Percentiles rank a stretch among this genome's conserved stretches.
Evolutionary conservation across 2,113 vertebrate species (phyloP).

Genomic region (Leuciscus idus): DNA sequence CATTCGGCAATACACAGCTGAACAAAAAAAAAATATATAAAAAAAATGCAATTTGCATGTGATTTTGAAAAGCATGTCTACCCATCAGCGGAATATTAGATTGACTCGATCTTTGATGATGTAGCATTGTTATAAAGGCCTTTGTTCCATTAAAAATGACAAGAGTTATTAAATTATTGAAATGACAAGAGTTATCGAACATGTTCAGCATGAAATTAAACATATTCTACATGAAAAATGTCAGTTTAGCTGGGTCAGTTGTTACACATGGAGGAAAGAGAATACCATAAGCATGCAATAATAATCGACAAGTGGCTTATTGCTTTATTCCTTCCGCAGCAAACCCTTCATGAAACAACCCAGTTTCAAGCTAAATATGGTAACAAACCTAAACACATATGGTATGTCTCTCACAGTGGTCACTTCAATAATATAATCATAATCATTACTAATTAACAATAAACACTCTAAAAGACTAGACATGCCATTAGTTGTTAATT

Average conservation of each 20-base stretch:
- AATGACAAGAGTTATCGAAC: background rate
- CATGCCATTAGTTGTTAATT: background rate
- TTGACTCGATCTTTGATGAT: constrained; percentile 15
- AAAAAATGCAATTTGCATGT: background rate
- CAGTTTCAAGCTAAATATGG: background rate
- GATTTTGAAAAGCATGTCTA: background rate
- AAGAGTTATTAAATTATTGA: background rate
- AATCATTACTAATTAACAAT: background rate
- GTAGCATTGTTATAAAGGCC: background rate
- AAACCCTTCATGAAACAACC: background rate
- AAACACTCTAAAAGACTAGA: background rate
- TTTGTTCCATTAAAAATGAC: background rate
- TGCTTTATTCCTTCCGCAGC: background rate
- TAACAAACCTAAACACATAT: background rate
- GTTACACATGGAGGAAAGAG: background rate
- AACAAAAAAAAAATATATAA: constrained; percentile 8
- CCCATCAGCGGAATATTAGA: background rate
- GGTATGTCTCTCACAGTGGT: background rate
- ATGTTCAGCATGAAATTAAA: background rate
- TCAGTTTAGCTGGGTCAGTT: background rate
- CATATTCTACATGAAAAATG: background rate
- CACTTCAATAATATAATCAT: background rate
- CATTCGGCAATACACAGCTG: background rate
- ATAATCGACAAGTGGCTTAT: background rate
- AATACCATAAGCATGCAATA: background rate